Conservation (phyloP, 2,113 vertebrate species). For the Phyllopteryx taeniolatus region DNA sequence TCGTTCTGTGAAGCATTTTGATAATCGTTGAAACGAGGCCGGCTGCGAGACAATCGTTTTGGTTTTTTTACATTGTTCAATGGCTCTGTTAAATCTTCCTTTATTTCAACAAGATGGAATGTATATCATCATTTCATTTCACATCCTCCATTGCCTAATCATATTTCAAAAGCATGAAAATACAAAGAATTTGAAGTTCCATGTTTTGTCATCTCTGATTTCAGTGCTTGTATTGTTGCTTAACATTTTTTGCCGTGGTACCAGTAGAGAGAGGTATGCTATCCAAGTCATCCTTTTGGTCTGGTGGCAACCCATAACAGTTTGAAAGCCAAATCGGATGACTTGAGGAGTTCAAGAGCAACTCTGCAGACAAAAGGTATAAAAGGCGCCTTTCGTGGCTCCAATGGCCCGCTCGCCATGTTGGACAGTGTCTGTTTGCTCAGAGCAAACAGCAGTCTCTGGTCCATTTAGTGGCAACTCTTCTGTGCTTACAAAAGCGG, state of each 20-base stretch:
- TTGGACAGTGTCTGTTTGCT: slow-evolving; percentile 66
- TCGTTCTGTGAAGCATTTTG: neutral
- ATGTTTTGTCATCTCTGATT: neutral
- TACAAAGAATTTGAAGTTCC: neutral
- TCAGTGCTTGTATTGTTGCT: no score
- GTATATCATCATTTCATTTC: no score
- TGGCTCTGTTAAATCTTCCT: neutral
- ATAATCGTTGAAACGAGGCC: neutral
- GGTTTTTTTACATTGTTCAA: no score
- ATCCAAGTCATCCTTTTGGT: neutral
- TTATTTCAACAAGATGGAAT: neutral
- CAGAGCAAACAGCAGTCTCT: slow-evolving; percentile 69
- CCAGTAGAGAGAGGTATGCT: neutral
- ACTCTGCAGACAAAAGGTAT: slow-evolving; percentile 19
- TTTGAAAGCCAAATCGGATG: neutral
- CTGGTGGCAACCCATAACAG: neutral
- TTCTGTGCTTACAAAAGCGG: slow-evolving; percentile 64
- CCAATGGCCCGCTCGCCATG: slow-evolving; percentile 35
- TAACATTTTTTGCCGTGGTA: neutral
- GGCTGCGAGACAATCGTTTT: neutral
- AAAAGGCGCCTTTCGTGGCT: slow-evolving; percentile 53
- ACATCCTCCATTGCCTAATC: no score
- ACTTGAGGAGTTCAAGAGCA: neutral
- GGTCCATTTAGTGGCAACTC: slow-evolving; percentile 58
- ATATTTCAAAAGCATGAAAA: neutral